Base-by-base conservation (phyloP, 2,113 vertebrate genomes). In the Prochilodus magdalenae region DNA sequence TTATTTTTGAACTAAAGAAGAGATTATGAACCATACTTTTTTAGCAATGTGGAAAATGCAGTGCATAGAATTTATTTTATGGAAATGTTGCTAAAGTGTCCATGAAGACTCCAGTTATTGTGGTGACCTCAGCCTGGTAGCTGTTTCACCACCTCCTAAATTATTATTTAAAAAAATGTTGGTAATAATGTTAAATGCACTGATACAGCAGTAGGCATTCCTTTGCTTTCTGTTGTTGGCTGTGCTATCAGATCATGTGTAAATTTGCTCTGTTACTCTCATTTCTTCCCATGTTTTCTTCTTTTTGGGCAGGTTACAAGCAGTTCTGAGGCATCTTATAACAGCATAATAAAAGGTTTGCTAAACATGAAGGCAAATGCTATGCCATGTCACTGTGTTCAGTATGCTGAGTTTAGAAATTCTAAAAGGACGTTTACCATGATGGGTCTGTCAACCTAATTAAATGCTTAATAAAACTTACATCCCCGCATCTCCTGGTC, bases 381-480 rank as follows among this genome's bases (percentile, higher is more conserved):
- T 60, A 60, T 60, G 57, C 24, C n/a, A 60, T 12, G 22, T 26
- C 8, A 3, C 8, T n/a, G 13, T 55, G 15, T 20, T 18, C 7
- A 40, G 36, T 40, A 44, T 24, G 22, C 36, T 36, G 29, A 44
- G 66, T 70, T 44, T 70, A 44, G 36, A 70, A 51, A 33, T 59
- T 27, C 51, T 44, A 11, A 14, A 72, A 12, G 33, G 47, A 29
- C 29, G 20, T 62, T 73, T 29, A 57, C 22, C 36, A 44, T 49
- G 11, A 47, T 20, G 11, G 18, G 14, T 51, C 27, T 62, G 55
- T 63, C 30, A 0, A 2, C 30, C 33, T 79, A 14, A n/a, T 72
- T 60, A 40, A 49, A 29, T 72, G 70, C 72, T 13, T 49, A 80
- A 73, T 80, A 80, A 80, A 77, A 63, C 5, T 18, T 30, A 11